Percentiles rank a stretch among this genome's conserved stretches.
Evolutionary conservation across 2,797 vertebrate species (phyloP).

Genomic region (Selene dorsalis): DNA sequence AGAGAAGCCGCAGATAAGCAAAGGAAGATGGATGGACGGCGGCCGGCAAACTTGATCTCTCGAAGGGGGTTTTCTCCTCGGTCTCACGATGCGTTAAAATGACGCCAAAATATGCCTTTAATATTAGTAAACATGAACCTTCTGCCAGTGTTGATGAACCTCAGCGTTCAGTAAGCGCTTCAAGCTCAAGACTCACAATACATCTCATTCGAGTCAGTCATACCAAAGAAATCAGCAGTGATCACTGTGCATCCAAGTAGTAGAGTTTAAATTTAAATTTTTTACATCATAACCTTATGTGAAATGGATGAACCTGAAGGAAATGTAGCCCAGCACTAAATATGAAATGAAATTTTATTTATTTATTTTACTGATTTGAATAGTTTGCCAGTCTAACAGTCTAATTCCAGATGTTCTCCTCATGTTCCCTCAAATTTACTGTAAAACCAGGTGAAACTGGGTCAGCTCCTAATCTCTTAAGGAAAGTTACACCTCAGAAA

Average conservation of each 20-base stretch:
- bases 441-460: conserved; percentile 52
- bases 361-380: conserved; percentile 5
- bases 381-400: neutral
- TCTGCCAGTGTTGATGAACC: neutral
- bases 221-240: neutral
- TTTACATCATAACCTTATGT: conserved; percentile 1
- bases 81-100: too few species aligned
- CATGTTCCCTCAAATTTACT: neutral
- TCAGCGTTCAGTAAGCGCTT: conserved; percentile 31
- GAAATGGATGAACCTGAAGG: conserved; percentile 2
- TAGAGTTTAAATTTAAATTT: conserved; percentile 1
- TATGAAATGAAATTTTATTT: neutral
- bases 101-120: too few species aligned
- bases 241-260: neutral
- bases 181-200: conserved; percentile 8
- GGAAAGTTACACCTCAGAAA: conserved; percentile 55
- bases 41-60: too few species aligned
- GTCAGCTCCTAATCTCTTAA: conserved; percentile 51
- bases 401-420: neutral
- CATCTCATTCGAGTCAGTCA: neutral
- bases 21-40: too few species aligned
- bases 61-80: too few species aligned
- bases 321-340: neutral
- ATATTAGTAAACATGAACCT: neutral
- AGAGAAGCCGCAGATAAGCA: too few species aligned